Evolutionary conservation across 2,113 vertebrate genomes (phyloP).

Genomic region (Rhinopomastus cyanomelas): DNA sequence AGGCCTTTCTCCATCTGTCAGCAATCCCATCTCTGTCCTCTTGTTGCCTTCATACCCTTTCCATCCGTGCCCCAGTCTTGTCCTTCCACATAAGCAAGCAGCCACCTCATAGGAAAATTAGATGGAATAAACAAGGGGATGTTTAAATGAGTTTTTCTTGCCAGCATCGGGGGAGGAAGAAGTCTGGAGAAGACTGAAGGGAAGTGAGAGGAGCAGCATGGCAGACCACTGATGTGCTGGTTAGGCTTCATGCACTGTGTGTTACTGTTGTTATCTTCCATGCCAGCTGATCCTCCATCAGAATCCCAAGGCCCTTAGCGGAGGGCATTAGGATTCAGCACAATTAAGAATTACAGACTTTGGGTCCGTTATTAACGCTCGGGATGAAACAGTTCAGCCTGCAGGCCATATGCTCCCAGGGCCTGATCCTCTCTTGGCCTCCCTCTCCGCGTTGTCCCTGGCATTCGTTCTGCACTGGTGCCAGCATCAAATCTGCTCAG

Average conservation of each 20-base stretch:
- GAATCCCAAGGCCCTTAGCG: slow-evolving; percentile 23
- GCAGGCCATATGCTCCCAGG: slow-evolving; percentile 51
- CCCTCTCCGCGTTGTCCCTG: not conserved
- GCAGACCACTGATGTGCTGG: slow-evolving; percentile 23
- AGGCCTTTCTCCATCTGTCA: not conserved
- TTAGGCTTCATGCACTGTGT: not conserved
- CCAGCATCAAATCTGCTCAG: slow-evolving; percentile 50
- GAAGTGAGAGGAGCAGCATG: not conserved
- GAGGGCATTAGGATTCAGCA: slow-evolving; percentile 44
- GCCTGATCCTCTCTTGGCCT: slow-evolving; percentile 39
- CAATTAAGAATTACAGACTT: slow-evolving; percentile 55
- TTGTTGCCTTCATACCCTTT: not conserved
- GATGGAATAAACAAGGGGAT: slow-evolving; percentile 15
- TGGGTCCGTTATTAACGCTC: slow-evolving; percentile 32
- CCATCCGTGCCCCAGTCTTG: not conserved
- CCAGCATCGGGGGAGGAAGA: not conserved
- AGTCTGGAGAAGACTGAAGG: slow-evolving; percentile 14
- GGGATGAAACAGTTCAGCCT: slow-evolving; percentile 47
- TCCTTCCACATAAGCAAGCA: not conserved
- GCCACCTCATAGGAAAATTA: not conserved
- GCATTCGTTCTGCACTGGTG: slow-evolving; percentile 40
- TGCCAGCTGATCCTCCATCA: slow-evolving; percentile 44
- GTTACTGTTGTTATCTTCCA: slow-evolving; percentile 7
- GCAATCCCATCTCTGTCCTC: not conserved
- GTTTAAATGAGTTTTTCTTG: not conserved